A percentile compares a stretch with the other conserved stretches of the same genome.
Conservation (phyloP, 1,140 invertebrate species). For the Sitophilus oryzae region DNA sequence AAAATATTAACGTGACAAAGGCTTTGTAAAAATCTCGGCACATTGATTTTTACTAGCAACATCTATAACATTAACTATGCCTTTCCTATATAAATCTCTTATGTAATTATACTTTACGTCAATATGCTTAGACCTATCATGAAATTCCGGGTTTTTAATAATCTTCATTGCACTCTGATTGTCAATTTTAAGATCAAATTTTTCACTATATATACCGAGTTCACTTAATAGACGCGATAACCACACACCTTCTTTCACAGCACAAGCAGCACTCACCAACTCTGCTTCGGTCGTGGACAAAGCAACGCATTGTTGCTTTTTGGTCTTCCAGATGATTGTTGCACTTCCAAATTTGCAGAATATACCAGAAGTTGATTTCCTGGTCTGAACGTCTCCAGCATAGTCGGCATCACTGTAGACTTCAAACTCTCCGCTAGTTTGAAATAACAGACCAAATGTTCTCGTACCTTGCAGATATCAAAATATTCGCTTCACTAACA, state of each 20-base stretch:
- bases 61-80: no score
- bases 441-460: no score
- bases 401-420: constrained; percentile 43
- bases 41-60: no score
- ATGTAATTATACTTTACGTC: constrained; percentile 31
- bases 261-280: constrained; percentile 36
- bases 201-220: constrained; percentile 15
- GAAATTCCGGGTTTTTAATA: constrained; percentile 41
- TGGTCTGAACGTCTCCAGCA: constrained; percentile 33
- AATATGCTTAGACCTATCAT: constrained; percentile 39
- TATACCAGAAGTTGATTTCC: constrained; percentile 37
- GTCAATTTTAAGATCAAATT: constrained; percentile 13
- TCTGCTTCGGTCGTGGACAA: constrained; percentile 46
- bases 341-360: constrained; percentile 30
- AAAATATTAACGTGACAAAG: no score
- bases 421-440: no score
- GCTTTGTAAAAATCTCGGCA: no score
- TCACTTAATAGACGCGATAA: constrained; percentile 33
- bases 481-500: constrained; percentile 29
- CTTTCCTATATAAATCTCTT: constrained; percentile 17
- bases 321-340: constrained; percentile 39
- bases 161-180: constrained; percentile 38
- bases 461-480: constrained; percentile 2
- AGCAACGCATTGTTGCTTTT: constrained; percentile 39
- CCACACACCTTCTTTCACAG: constrained; percentile 37